These are phyloP conservation scores for Microtus pennsylvanicus DNA, from an alignment of 2,113 vertebrate species.

Conservation along the genomic window DNA sequence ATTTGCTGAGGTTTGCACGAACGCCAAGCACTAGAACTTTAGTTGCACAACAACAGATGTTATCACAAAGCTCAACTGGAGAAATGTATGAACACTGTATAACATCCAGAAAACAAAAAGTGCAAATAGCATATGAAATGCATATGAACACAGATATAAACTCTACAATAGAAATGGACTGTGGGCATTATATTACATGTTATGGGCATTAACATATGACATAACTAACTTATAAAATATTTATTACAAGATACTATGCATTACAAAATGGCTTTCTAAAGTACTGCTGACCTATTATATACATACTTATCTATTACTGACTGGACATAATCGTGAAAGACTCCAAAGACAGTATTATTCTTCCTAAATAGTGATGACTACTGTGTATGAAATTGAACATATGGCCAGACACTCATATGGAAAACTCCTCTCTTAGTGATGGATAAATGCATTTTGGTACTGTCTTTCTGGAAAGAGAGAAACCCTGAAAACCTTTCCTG, in stretches of 20 bases:
- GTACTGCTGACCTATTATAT: background rate
- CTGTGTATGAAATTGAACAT: background rate
- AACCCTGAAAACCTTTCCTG: background rate
- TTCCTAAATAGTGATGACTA: conserved; percentile 7
- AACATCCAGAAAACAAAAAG: conserved; percentile 54
- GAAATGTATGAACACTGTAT: background rate
- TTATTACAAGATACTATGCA: background rate
- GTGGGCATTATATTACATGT: background rate
- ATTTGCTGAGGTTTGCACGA: conserved; percentile 14
- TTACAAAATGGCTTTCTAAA: conserved; percentile 17
- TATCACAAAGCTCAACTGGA: background rate
- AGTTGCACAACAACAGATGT: background rate
- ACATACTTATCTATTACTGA: conserved; percentile 3
- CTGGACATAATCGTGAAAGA: conserved; percentile 3
- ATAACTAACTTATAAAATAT: conserved; percentile 9
- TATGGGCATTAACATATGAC: background rate
- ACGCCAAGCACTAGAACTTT: conserved; percentile 18
- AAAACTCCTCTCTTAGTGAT: background rate
- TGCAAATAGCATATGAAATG: conserved; percentile 7
- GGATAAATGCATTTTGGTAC: background rate
- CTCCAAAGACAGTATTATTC: background rate
- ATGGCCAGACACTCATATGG: background rate
- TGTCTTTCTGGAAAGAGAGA: background rate
- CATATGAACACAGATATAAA: conserved; percentile 16
- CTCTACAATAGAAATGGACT: background rate